Evolutionary conservation across 2,888 invertebrate genomes (phyloP).

Genomic region (Drosophila mettleri): DNA sequence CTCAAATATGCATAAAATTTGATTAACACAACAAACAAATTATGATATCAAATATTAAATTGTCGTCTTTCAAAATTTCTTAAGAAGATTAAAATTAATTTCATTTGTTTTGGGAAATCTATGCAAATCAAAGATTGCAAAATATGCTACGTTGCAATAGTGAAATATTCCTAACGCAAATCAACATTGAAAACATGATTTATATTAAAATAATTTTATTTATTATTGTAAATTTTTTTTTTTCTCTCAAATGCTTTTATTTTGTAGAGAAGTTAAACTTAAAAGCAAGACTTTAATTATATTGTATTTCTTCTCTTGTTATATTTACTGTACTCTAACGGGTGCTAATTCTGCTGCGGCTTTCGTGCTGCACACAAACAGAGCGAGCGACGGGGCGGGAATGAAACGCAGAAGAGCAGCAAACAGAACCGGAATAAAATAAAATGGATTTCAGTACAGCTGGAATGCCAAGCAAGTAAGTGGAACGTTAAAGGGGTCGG

Average conservation of each 20-base stretch:
- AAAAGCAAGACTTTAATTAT: not conserved
- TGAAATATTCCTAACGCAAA: not conserved
- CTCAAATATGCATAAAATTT: not conserved
- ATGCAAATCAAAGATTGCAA: not conserved
- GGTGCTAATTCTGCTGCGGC: slow-evolving; percentile 44
- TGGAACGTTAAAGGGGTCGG: slow-evolving; percentile 2
- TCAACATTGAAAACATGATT: not conserved
- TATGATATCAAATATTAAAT: not conserved
- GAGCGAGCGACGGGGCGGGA: not conserved
- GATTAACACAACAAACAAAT: not conserved
- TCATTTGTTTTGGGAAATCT: not conserved
- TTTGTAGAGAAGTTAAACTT: not conserved
- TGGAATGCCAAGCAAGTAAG: slow-evolving; percentile 13
- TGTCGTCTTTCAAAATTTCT: not conserved
- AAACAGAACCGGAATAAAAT: slow-evolving; percentile 53
- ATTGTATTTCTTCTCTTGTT: not conserved
- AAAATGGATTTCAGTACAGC: slow-evolving; percentile 48
- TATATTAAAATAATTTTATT: not conserved
- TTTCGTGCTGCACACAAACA: slow-evolving; percentile 27
- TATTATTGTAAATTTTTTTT: not conserved
- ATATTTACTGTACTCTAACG: slow-evolving; percentile 20
- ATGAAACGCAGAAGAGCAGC: slow-evolving; percentile 11
- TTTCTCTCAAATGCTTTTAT: no score
- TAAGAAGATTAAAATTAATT: not conserved
- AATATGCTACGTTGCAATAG: not conserved